Evolutionary conservation across 2,888 invertebrate genomes (phyloP), one percentile per base, ranked within the genome.

Genomic region (Ecliptopera silaceata): DNA sequence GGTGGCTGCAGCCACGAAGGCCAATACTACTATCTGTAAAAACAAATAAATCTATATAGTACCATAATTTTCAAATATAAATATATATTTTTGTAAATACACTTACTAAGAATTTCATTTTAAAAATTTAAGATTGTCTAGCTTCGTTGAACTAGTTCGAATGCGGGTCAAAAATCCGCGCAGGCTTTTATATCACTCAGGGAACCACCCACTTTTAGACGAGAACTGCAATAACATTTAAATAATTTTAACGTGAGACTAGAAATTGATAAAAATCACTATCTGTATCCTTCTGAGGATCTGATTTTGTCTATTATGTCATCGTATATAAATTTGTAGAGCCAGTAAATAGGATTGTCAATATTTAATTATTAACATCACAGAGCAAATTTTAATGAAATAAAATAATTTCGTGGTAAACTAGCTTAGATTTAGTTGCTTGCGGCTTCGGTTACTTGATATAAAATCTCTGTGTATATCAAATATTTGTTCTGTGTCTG

Each of bases 91-190:
- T 46, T 22, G 12, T n/a, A 10, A 31, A 63, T 65, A 60, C 63
- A 88, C 87, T 88, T 80, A 88, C 87, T 61, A 79, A 79, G 73
- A 77, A 79, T 81, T 77, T 86, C 87, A 88, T 88, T 70, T 77
- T 68, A 55, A 56, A 68, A 53, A 43, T 65, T 53, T 69, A 63
- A 65, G 75, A 67, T 75, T 75, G 80, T 59, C 80, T 80, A 79
- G 83, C 84, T 80, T 74, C 77, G 82, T 63, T 85, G 84, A 80
- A 84, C 88, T 88, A 88, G 81, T 84, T 88, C 69, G 87, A 88
- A 82, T 89, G 89, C 72, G 71, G 77, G 66, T 77, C 84, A 88
- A 81, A 87, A 86, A 74, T 80, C 77, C 70, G 82, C 80, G 82
- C 84, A 70, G 71, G 83, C 86, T 84, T 88, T 79, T 89, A 88